These are phyloP conservation scores for Zaprionus tsacasi DNA, from an alignment of 1,140 invertebrate genomes.

Conservation along the genomic window DNA sequence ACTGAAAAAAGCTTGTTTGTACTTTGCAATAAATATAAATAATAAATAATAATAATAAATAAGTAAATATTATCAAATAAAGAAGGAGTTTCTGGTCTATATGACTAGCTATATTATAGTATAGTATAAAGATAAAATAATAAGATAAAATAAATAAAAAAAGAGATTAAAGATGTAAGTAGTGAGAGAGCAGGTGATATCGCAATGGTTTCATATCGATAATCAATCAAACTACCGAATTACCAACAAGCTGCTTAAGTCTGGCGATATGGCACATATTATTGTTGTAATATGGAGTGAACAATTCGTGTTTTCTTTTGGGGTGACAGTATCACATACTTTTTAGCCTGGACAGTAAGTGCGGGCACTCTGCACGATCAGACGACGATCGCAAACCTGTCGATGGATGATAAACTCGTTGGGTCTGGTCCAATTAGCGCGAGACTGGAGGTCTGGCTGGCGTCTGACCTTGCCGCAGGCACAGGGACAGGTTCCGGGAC, in stretches of 20 bases:
- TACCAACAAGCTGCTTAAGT: background rate
- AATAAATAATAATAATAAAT: no score
- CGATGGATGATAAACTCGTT: conserved; percentile 74
- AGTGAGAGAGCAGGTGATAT: background rate
- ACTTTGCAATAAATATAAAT: no score
- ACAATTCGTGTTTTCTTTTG: background rate
- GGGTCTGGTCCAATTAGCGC: conserved; percentile 58
- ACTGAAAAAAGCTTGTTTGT: no score
- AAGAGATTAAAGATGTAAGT: background rate
- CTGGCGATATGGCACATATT: background rate
- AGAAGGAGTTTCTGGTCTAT: no score
- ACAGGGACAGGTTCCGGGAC: conserved; percentile 20
- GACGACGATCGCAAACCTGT: conserved; percentile 58
- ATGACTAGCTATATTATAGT: no score
- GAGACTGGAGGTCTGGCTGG: conserved; percentile 48
- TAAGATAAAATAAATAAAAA: no score
- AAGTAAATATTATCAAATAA: no score
- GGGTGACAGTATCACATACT: conserved; percentile 12
- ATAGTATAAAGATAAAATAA: no score
- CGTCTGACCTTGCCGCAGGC: conserved; percentile 57
- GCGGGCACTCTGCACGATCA: conserved; percentile 24
- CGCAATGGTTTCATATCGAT: background rate
- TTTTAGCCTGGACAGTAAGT: background rate
- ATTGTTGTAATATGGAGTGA: background rate
- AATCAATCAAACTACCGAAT: background rate